phyloP scores from a whole-genome alignment of 2,113 vertebrate genomes.

The Phocoena sinus region DNA sequence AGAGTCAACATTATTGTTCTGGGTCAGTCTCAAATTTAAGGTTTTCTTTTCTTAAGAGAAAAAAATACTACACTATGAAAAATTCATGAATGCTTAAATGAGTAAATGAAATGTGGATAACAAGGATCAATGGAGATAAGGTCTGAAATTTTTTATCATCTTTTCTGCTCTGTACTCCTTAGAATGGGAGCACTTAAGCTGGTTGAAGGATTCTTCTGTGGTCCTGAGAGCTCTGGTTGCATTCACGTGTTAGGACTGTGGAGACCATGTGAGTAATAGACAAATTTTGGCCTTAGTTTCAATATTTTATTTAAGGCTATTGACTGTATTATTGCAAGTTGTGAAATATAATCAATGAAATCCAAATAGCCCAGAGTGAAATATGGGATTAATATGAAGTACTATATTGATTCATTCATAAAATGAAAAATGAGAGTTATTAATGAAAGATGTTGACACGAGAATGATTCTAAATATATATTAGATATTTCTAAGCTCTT shows the following conservation, averaged over 20 bases:
- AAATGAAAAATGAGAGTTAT: background rate
- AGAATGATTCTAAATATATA: background rate
- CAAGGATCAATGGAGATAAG: background rate
- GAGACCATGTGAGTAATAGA: background rate
- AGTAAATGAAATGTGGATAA: background rate
- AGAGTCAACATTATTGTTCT: background rate
- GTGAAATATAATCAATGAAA: background rate
- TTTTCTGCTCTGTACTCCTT: background rate
- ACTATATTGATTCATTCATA: too few relatives aligned
- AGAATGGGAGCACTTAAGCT: background rate
- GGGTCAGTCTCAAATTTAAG: background rate
- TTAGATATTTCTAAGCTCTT: too few relatives aligned
- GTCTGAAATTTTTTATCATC: background rate
- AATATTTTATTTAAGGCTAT: background rate
- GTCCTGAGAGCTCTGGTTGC: rapidly evolving
- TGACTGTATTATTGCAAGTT: background rate
- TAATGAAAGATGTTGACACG: background rate
- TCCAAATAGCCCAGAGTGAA: too few relatives aligned
- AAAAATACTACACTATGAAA: background rate
- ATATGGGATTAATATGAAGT: background rate
- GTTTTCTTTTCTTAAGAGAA: background rate
- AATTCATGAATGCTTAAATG: background rate
- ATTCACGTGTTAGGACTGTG: rapidly evolving
- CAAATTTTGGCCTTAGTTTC: too few relatives aligned
- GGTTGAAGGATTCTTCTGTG: background rate